These are phyloP conservation scores for Clupea harengus DNA, from an alignment of 2,113 vertebrate genomes.

Conservation along the genomic window DNA sequence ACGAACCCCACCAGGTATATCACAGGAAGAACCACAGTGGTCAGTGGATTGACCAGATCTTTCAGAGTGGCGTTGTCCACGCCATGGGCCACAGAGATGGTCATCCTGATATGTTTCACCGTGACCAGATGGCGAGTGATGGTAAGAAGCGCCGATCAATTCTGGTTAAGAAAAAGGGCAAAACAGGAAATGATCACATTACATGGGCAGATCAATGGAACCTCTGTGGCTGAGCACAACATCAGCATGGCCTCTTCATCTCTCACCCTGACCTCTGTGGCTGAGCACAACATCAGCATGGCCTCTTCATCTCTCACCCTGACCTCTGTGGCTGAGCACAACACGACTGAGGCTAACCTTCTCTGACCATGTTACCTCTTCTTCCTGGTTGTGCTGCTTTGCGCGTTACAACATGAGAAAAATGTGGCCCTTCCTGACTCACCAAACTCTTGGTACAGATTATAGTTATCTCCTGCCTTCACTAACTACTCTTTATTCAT, in stretches of 20 bases:
- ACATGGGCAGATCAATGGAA: background rate
- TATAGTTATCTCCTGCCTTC: no score
- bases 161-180: background rate
- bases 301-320: background rate
- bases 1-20: constrained; percentile 41
- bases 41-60: constrained; percentile 21
- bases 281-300: background rate
- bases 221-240: no score
- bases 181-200: background rate
- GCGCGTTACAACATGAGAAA: no score
- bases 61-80: constrained; percentile 26
- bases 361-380: no score
- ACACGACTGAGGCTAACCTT: no score
- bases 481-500: no score
- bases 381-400: no score
- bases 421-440: no score
- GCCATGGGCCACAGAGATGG: background rate
- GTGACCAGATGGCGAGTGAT: background rate
- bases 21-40: background rate
- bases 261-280: background rate
- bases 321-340: no score
- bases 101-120: background rate
- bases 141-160: background rate
- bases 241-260: no score
- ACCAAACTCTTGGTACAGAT: no score